Conservation (phyloP, 2,888 invertebrate species). For the Chalcosyrphus nemorum region DNA sequence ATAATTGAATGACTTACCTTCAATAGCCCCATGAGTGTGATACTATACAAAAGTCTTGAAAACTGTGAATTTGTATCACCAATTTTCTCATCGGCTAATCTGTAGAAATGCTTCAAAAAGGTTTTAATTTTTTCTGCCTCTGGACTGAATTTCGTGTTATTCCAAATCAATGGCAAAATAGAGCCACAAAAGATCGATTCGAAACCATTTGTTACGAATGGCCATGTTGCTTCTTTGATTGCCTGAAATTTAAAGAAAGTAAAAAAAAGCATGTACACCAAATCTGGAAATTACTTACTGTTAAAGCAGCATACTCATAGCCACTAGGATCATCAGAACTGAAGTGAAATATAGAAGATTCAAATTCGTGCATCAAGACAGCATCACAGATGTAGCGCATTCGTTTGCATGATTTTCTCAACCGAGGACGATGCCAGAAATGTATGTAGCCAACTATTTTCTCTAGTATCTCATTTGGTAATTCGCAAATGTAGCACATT, state of each 20-base stretch:
- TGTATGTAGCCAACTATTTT: conserved; percentile 76
- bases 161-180: conserved; percentile 75
- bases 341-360: conserved; percentile 67
- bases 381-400: conserved; percentile 74
- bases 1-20: conserved; percentile 70
- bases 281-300: too few relatives aligned
- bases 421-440: conserved; percentile 77
- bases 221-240: conserved; percentile 75
- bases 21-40: conserved; percentile 77
- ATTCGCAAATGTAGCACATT: conserved; percentile 66
- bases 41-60: conserved; percentile 75
- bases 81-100: conserved; percentile 72
- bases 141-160: conserved; percentile 72
- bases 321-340: conserved; percentile 54
- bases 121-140: conserved; percentile 73
- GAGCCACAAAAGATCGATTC: conserved; percentile 75
- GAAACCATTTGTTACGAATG: conserved; percentile 76
- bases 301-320: conserved; percentile 74
- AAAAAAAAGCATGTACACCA: too few relatives aligned
- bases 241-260: conserved; percentile 62
- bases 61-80: conserved; percentile 66
- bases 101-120: conserved; percentile 76
- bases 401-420: conserved; percentile 76
- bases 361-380: conserved; percentile 75
- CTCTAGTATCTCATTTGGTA: conserved; percentile 76